A percentile compares a stretch with the other conserved stretches of the same genome.
Conservation (phyloP, 2,113 vertebrate genomes). For the Centrocercus urophasianus region DNA sequence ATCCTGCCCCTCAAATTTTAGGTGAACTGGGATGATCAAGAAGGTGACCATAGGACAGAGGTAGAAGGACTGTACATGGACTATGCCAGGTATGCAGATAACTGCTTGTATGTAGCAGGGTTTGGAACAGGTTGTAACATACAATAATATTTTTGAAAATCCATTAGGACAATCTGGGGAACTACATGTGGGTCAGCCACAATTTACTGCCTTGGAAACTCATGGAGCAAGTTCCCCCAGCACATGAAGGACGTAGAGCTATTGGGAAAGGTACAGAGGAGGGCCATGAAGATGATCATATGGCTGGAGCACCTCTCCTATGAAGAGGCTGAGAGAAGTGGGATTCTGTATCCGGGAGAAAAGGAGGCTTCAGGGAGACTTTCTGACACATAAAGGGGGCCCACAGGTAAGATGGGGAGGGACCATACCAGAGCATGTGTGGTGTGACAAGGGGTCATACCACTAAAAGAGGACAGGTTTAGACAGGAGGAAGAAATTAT, state of each 20-base stretch:
- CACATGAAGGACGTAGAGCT: background rate
- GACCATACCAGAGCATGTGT: background rate
- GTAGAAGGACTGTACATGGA: background rate
- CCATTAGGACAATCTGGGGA: background rate
- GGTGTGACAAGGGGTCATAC: background rate
- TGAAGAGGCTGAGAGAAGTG: background rate
- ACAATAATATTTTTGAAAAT: background rate
- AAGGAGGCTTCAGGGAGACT: background rate
- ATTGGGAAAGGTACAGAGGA: background rate
- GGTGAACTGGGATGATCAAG: background rate
- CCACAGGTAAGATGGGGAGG: background rate
- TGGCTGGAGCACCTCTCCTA: background rate
- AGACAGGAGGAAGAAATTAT: background rate
- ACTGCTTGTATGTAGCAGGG: background rate
- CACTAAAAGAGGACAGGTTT: background rate
- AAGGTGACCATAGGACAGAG: background rate
- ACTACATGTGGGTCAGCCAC: background rate
- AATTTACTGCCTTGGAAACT: background rate
- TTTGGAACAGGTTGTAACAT: background rate
- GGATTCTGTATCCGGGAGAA: background rate
- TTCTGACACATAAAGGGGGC: background rate
- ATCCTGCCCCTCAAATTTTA: background rate
- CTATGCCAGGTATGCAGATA: background rate
- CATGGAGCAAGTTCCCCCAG: accelerated
- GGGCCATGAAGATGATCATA: background rate